Percentiles rank a stretch among this genome's conserved stretches.
phyloP scores from a whole-genome alignment of 2,797 vertebrate species.

The Syngnathus acus region DNA sequence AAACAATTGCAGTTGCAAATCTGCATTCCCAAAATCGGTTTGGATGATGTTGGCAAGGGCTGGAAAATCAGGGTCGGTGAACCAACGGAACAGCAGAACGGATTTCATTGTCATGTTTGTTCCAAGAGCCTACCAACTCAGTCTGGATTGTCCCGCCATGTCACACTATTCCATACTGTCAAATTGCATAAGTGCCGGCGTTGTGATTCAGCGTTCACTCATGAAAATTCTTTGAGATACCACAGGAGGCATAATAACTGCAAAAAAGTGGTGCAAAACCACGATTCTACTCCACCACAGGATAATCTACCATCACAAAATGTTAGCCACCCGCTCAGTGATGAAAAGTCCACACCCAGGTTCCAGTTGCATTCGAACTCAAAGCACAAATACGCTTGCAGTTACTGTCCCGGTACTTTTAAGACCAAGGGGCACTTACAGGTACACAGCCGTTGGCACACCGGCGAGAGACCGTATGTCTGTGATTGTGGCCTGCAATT shows the following conservation, averaged over 20 bases:
- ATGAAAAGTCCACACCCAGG: conserved; percentile 30
- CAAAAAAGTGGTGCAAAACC: conserved; percentile 21
- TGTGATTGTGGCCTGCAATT: conserved; percentile 71
- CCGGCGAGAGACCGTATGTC: conserved; percentile 68
- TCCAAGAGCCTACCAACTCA: conserved; percentile 49
- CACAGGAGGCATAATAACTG: conserved; percentile 52
- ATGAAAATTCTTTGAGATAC: conserved; percentile 49
- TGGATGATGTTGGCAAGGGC: conserved; percentile 56
- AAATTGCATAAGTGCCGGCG: conserved; percentile 61
- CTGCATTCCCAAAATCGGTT: conserved; percentile 65
- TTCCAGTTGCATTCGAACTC: conserved; percentile 52
- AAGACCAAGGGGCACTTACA: conserved; percentile 41
- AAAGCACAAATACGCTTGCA: conserved; percentile 57
- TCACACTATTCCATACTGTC: conserved; percentile 55
- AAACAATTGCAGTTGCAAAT: conserved; percentile 57
- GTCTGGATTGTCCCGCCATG: conserved; percentile 59
- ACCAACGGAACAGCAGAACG: conserved; percentile 21
- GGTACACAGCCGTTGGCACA: conserved; percentile 67
- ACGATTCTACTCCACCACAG: neutral
- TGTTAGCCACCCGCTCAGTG: conserved; percentile 24
- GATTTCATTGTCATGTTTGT: conserved; percentile 58
- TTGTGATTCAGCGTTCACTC: conserved; percentile 55
- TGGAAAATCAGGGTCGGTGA: conserved; percentile 42
- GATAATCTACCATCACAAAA: conserved; percentile 21
- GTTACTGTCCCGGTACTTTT: conserved; percentile 68